A percentile compares a stretch with the other conserved stretches of the same genome.
These are phyloP conservation scores for Habrosyne pyritoides DNA, from an alignment of 2,888 invertebrate species.

Conservation along the genomic window DNA sequence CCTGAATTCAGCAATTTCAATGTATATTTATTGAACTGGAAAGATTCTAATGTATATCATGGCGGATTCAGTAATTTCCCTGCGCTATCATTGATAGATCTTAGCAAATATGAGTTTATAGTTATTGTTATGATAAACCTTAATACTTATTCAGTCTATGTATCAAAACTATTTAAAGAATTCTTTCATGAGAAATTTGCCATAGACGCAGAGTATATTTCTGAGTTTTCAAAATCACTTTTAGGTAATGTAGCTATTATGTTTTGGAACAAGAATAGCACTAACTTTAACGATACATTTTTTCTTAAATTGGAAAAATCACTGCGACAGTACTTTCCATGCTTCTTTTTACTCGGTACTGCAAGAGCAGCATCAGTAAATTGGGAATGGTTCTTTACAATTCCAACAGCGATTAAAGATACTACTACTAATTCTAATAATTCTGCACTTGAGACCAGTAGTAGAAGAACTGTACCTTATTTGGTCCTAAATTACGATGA, in stretches of 20 bases:
- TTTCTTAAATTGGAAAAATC: slow-evolving; percentile 45
- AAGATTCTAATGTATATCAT: slow-evolving; percentile 17
- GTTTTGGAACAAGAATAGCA: slow-evolving; percentile 56
- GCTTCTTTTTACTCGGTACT: slow-evolving; percentile 27
- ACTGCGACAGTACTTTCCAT: slow-evolving; percentile 53
- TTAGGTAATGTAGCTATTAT: slow-evolving; percentile 49
- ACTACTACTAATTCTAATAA: slow-evolving; percentile 8
- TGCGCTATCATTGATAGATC: slow-evolving; percentile 33
- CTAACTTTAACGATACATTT: slow-evolving; percentile 55
- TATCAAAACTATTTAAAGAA: slow-evolving; percentile 43
- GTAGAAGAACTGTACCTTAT: slow-evolving; percentile 42
- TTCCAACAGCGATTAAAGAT: slow-evolving; percentile 24
- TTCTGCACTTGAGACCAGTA: slow-evolving; percentile 32
- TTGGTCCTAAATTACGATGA: slow-evolving; percentile 56
- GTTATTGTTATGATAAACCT: slow-evolving; percentile 37
- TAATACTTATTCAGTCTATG: slow-evolving; percentile 34
- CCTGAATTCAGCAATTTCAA: slow-evolving; percentile 40
- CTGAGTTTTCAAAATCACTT: slow-evolving; percentile 30
- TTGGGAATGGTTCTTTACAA: slow-evolving; percentile 50
- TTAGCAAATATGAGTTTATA: slow-evolving; percentile 49
- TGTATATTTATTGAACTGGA: slow-evolving; percentile 47
- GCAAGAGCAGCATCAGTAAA: slow-evolving; percentile 26
- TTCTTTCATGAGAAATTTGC: slow-evolving; percentile 52
- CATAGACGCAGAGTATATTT: slow-evolving; percentile 28
- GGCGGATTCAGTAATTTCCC: slow-evolving; percentile 31